Base-by-base conservation (phyloP, 1,140 invertebrate species). In the Euura saliciscinereae region DNA sequence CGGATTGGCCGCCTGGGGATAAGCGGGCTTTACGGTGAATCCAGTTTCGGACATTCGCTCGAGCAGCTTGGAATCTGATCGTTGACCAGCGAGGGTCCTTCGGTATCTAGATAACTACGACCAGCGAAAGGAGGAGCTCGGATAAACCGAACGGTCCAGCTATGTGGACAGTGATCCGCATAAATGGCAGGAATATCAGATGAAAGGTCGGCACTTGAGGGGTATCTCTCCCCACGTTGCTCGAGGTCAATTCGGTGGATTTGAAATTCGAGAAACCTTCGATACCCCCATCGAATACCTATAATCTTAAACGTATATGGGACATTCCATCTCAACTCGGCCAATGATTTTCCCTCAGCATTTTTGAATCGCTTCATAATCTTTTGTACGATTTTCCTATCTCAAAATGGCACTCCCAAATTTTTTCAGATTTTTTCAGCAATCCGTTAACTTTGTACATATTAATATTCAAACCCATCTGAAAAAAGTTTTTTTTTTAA, bases 131-230 rank as follows among this genome's bases (percentile, higher is more conserved):
- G 11, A n/a, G 11, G 46, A 7, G 7, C 8, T 8, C 51, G 28
- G 51, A 59, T 4, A 6, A 59, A 59, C 51, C 51, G 5, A 6
- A n/a, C 51, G 51, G 51, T 59, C 51, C 10, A 59, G 51, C 51
- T 59, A 8, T 59, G 51, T 59, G 51, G 51, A 59, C 51, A 59
- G 51, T 59, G 51, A 59, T 59, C 51, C 51, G 51, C 51, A 59
- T 59, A 59, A 59, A 59, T 59, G 51, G 51, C 51, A 59, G 51
- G 51, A 59, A 59, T 11, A 59, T 59, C 51, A 59, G 51, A 59
- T 59, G 13, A 59, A 59, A 59, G 51, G 51, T 11, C 28, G 28
- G 0, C 28, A 59, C 51, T 59, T n/a, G 51, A 59, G 51, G 10
- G 8, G 51, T 4, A n/a, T 59, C 51, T 59, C 10, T 59, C 51